Base-by-base conservation (phyloP, 2,888 invertebrate genomes). In the Phanerotoma sp. region DNA sequence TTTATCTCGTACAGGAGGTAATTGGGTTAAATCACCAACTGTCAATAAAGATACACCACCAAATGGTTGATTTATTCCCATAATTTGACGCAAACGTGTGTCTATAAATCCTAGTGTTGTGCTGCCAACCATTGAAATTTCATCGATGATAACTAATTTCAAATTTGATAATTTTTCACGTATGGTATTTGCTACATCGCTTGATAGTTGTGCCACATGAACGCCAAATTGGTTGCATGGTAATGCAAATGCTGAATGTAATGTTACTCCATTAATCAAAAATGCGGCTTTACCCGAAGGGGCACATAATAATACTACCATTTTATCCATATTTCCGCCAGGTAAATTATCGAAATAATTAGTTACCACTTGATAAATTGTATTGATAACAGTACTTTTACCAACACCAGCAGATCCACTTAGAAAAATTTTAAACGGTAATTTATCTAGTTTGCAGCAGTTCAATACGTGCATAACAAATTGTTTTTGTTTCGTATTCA, bases 1-100 rank as follows among this genome's bases (percentile, higher is more conserved):
- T n/a, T n/a, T 47, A 33, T 70, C 68, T 28, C 59, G 56, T 18
- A 74, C 69, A 21, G 71, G 72, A 21, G 68, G 68, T 32, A 72
- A 59, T 60, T 74, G 71, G 58, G 68, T 62, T 11, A 74, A 64
- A 57, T 74, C 73, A 20, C 74, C 75, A 49, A 74, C 65, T 15
- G 64, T 60, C 6, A 74, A 44, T 11, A 74, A 62, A n/a, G 70
- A 71, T 5, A 71, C 44, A 13, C 69, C 68, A 13, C 73, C 72
- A 64, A 75, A 73, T 16, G 46, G 45, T 58, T 62, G 45, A 52
- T 66, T 58, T 13, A 41, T 51, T 6, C 64, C 61, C 52, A 57
- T 65, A 21, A 71, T 48, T n/a, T n/a, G n/a, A n/a, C n/a, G n/a
- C 18, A 73, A 60, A 40, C 68, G 60, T 20, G 62, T 62, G 61